Percentiles rank a stretch among this genome's conserved stretches.
Evolutionary conservation across 2,888 invertebrate genomes (phyloP).

Genomic region (Synanthedon tipuliformis): DNA sequence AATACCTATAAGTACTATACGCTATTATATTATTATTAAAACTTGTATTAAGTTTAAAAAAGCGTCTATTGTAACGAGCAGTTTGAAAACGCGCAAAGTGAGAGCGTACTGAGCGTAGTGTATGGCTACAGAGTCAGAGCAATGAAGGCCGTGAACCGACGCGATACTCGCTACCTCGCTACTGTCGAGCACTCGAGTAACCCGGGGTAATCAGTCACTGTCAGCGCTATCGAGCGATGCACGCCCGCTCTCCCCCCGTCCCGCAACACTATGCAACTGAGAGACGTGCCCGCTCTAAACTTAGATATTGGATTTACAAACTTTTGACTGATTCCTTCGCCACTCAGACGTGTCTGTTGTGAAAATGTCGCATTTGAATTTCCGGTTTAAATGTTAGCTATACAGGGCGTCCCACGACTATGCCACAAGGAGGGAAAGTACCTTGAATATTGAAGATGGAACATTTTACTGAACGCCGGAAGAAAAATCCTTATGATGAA

Average conservation of each 20-base stretch:
- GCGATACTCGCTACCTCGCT: not conserved
- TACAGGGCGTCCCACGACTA: no score
- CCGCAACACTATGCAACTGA: slow-evolving; percentile 7
- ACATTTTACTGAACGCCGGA: no score
- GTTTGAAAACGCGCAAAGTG: no score
- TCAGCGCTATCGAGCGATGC: slow-evolving; percentile 62
- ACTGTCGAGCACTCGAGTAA: slow-evolving; percentile 2
- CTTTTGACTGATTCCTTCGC: slow-evolving; percentile 51
- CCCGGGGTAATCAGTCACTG: slow-evolving; percentile 51
- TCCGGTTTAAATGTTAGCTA: no score
- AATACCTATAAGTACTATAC: no score
- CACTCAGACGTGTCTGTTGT: not conserved
- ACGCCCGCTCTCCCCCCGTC: slow-evolving; percentile 31
- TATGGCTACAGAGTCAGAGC: slow-evolving; percentile 10
- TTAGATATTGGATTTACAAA: slow-evolving; percentile 63
- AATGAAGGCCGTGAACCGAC: slow-evolving; percentile 37
- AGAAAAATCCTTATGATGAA: no score
- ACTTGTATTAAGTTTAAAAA: no score
- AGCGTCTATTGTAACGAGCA: no score
- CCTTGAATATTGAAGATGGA: no score
- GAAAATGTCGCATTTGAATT: not conserved
- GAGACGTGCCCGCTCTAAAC: slow-evolving; percentile 36
- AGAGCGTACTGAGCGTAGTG: no score
- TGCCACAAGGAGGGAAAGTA: no score
- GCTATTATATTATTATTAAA: no score